Conservation (phyloP, 1,140 invertebrate genomes). For the Dendroctonus ponderosae region DNA sequence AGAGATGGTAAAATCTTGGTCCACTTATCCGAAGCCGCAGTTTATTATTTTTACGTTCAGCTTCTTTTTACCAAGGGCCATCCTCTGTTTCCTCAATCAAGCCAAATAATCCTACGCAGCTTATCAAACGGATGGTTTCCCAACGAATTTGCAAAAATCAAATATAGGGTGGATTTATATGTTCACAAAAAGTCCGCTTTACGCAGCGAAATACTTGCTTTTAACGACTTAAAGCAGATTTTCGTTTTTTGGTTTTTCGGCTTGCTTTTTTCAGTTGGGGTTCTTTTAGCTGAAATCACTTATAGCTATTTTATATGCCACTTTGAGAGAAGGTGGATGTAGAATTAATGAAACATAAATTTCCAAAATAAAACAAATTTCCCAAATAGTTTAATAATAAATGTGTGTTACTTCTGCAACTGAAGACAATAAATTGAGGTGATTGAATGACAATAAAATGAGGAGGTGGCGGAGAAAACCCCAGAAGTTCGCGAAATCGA, state of each 20-base stretch:
- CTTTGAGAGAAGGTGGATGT: too few species aligned
- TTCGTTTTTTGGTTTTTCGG: background rate
- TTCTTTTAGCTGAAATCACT: background rate
- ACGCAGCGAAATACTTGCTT: background rate
- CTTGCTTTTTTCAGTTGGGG: background rate
- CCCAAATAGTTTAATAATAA: too few species aligned
- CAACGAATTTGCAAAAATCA: background rate
- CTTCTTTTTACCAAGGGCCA: conserved; percentile 9
- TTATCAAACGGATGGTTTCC: conserved; percentile 6
- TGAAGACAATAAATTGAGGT: too few species aligned
- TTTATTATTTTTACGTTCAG: background rate
- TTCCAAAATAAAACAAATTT: too few species aligned
- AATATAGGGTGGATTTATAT: background rate
- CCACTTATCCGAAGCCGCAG: background rate
- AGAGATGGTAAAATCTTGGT: background rate
- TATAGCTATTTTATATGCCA: background rate
- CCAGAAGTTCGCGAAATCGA: too few species aligned
- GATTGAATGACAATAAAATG: too few species aligned
- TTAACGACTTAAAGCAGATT: background rate
- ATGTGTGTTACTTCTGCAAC: too few species aligned
- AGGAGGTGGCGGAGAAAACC: too few species aligned
- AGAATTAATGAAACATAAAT: too few species aligned
- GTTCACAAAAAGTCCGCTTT: background rate
- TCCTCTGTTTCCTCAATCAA: conserved; percentile 2
- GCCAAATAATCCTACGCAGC: background rate